Evolutionary conservation across 1,140 invertebrate genomes (phyloP).

Genomic region (Neoseiulus cucumeris): DNA sequence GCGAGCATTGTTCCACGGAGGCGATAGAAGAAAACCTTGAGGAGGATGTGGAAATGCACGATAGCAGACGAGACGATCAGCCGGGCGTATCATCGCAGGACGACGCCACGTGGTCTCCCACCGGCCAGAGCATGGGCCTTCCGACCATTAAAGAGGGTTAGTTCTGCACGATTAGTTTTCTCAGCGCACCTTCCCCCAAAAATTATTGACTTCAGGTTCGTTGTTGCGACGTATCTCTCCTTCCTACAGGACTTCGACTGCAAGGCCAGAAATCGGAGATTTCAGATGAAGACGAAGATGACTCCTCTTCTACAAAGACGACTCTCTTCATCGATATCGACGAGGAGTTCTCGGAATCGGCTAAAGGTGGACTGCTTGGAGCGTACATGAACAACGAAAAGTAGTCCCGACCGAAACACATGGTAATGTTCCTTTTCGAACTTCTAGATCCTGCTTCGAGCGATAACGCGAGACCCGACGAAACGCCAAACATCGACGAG

Average conservation of each 20-base stretch:
- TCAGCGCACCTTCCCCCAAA: background rate
- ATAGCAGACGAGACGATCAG: background rate
- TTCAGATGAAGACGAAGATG: background rate
- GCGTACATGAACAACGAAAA: too few relatives aligned
- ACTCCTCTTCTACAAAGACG: background rate
- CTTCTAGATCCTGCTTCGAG: too few relatives aligned
- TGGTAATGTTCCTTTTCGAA: too few relatives aligned
- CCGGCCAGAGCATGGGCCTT: background rate
- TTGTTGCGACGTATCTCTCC: too few relatives aligned
- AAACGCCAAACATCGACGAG: too few relatives aligned
- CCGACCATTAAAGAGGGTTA: constrained; percentile 5
- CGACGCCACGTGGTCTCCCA: background rate
- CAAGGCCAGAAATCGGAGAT: constrained; percentile 1
- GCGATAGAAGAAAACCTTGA: background rate
- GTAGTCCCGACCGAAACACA: too few relatives aligned
- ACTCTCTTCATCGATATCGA: background rate
- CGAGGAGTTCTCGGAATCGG: background rate
- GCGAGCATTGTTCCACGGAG: background rate
- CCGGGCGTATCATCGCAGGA: constrained; percentile 3
- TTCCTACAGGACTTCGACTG: background rate
- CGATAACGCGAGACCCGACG: too few relatives aligned
- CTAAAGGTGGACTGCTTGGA: too few relatives aligned
- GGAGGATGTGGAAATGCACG: too few relatives aligned
- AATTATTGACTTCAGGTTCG: background rate
- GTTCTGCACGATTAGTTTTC: background rate